phyloP scores from a whole-genome alignment of 2,888 invertebrate genomes.

The Plagodis pulveraria region DNA sequence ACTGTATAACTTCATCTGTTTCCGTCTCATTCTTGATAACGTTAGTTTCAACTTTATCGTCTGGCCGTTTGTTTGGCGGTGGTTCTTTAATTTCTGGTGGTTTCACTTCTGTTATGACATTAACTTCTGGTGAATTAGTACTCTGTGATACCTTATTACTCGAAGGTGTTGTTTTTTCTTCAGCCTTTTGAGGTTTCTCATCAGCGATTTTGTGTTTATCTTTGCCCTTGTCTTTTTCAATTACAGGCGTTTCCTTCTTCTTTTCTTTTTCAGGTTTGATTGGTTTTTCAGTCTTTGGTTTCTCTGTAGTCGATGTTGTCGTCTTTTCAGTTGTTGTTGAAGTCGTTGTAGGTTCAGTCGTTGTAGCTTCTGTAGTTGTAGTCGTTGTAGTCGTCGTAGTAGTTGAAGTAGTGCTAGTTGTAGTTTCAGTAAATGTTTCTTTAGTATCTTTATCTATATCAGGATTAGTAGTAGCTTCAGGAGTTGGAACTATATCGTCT shows the following conservation, averaged over 20 bases:
- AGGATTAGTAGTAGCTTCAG: conserved; percentile 55
- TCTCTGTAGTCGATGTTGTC: conserved; percentile 32
- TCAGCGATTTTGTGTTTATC: conserved; percentile 42
- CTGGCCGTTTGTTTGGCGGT: conserved; percentile 28
- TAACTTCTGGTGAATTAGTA: conserved; percentile 42
- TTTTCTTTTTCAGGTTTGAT: conserved; percentile 66
- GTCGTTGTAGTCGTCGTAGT: conserved; percentile 50
- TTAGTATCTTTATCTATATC: conserved; percentile 52
- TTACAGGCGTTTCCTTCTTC: conserved; percentile 60
- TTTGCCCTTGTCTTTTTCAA: conserved; percentile 62
- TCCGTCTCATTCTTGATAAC: conserved; percentile 52
- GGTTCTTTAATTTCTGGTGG: conserved; percentile 19
- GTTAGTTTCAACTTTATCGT: conserved; percentile 57
- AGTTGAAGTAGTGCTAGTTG: conserved; percentile 46
- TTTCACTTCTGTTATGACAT: conserved; percentile 32
- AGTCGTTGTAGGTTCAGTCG: conserved; percentile 46
- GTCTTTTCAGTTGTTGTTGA: conserved; percentile 24
- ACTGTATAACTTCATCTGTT: conserved; percentile 60
- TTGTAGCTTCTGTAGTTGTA: conserved; percentile 40
- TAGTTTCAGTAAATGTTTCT: conserved; percentile 47
- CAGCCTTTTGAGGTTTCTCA: conserved; percentile 38
- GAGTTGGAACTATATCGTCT: conserved; percentile 49
- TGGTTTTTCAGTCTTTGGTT: conserved; percentile 35
- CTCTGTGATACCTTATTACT: conserved; percentile 29
- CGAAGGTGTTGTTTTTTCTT: conserved; percentile 36